Evolutionary conservation across 2,888 invertebrate species (phyloP), one percentile per base, ranked within the genome.

Genomic region (Suillia variegata): DNA sequence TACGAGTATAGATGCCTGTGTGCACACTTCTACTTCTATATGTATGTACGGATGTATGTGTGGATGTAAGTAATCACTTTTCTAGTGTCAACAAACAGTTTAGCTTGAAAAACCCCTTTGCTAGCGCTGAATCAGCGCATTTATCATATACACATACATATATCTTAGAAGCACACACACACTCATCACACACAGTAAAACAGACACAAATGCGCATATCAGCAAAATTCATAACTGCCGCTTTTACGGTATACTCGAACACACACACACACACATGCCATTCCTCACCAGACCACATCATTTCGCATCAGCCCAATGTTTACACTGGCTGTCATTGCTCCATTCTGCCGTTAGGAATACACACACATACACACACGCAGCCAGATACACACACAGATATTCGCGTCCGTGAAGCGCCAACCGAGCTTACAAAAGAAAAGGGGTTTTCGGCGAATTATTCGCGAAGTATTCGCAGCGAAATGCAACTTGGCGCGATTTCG

Each of bases 141-240:
- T 20, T n/a, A 31, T 12, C 12, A 31, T 31, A 12, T 12, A 8
- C 31, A 31, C 31, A 31, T 6, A 4, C 38, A n/a, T n/a, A 10
- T 38, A 13, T 13, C 10, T n/a, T n/a, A 4, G 38, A n/a, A 38
- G n/a, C 15, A 38, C 6, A n/a, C n/a, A n/a, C n/a, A n/a, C n/a
- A n/a, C n/a, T n/a, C n/a, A n/a, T n/a, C n/a, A n/a, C n/a, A n/a
- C 6, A n/a, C 38, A 4, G 6, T 10, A 10, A 10, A 26, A 26
- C 10, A 26, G 26, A 26, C 38, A 13, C 20, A 45, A 45, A 45
- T n/a, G n/a, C 20, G 45, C 17, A 13, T 18, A 45, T 45, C 20
- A 45, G 45, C 45, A 45, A 20, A 45, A 45, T 45, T 45, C 45
- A 45, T 45, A 38, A 13, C 38, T 12, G 38, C 13, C 38, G 45